Evolutionary conservation across 2,797 vertebrate species (phyloP), one percentile per base, ranked within the genome.

Genomic region (Acanthopagrus latus): DNA sequence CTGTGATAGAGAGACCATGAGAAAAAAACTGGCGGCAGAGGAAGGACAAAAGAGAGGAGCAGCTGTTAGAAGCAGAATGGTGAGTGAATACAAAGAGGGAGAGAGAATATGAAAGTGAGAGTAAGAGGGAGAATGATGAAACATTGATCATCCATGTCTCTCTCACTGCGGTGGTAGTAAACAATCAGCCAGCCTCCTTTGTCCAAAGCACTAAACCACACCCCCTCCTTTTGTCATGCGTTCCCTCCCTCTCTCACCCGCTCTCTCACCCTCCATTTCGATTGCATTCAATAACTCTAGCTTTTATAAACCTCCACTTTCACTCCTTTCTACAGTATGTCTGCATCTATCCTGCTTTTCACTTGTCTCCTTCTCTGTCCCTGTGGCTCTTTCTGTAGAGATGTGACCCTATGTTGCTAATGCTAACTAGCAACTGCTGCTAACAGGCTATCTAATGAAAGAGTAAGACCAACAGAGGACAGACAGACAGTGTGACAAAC

Each of bases 151-250:
- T 79, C 43, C 57, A 71, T 76, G 74, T 72, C 80, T 90, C 87
- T 73, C 78, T 85, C 82, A 84, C 86, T 91, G 88, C 86, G 87
- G 91, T 84, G 85, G 91, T 92, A 93, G 95, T 95, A 95, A 95
- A 96, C 95, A 95, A 93, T 94, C 90, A 85, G 91, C 89, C 87
- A 88, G 87, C 90, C 91, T 92, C 92, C 95, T 95, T 95, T 96
- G 95, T 95, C 95, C 94, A 94, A 81, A 89, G 87, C 68, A 58
- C 85, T 89, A 94, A 94, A 93, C 94, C 95, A 94, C 95, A 94
- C 94, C 95, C 92, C 95, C 94, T 93, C 87, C 92, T 94, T 93
- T 94, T 93, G 87, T 94, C 91, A 94, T 93, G 86, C 91, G 74
- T 85, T 77, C 88, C 84, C 90, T 83, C 74, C 75, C 77, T 80